Conservation (phyloP, 2,888 invertebrate species). For the Caenorhabditis sp. region DNA sequence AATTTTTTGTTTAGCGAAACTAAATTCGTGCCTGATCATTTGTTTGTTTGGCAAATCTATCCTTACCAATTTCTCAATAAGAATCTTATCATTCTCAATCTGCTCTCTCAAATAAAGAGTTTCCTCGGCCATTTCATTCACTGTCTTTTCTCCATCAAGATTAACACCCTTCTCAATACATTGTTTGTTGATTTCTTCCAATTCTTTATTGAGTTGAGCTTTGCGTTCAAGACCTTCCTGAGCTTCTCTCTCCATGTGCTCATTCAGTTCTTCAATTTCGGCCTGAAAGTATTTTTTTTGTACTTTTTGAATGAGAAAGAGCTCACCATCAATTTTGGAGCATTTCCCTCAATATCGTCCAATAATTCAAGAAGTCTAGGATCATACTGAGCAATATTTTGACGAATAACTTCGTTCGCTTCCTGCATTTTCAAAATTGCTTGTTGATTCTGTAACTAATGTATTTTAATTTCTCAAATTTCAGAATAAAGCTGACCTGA, state of each 20-base stretch:
- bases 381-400: slow-evolving; percentile 14
- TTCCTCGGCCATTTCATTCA: slow-evolving; percentile 1
- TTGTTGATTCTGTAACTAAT: slow-evolving; percentile 13
- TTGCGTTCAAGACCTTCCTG: neutral
- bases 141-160: neutral
- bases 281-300: slow-evolving; percentile 13
- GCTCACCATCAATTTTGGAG: slow-evolving; percentile 9
- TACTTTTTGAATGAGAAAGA: no score
- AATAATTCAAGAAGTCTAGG: slow-evolving; percentile 20
- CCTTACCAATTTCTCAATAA: neutral
- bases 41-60: no score
- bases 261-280: slow-evolving; percentile 15
- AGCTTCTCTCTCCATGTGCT: slow-evolving; percentile 21
- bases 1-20: no score
- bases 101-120: neutral
- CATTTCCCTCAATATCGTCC: slow-evolving; percentile 12
- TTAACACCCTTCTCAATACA: slow-evolving; percentile 4
- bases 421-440: neutral
- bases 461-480: no score
- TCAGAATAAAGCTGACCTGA: no score
- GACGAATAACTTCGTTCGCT: neutral
- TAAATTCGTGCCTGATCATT: no score
- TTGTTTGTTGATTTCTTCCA: slow-evolving; percentile 7
- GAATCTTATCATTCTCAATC: neutral
- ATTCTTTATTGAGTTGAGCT: neutral